These are phyloP conservation scores for Teinopalpus imperialis DNA, from an alignment of 2,888 invertebrate genomes.

Conservation along the genomic window DNA sequence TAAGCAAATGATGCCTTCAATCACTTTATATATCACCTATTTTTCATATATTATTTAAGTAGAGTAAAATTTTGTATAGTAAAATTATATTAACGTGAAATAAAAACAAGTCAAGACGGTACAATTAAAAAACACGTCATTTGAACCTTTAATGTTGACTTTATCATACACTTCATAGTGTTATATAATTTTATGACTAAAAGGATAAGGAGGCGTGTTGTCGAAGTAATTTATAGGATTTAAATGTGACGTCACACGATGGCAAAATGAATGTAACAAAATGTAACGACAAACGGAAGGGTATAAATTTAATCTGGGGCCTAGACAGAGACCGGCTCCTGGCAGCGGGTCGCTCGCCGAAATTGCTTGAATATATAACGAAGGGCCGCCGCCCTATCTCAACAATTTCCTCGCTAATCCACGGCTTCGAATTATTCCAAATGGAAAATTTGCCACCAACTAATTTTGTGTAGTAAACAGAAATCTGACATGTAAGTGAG, in stretches of 20 bases:
- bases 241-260: conserved; percentile 25
- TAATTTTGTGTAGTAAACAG: too few relatives aligned
- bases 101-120: too few relatives aligned
- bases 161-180: too few relatives aligned
- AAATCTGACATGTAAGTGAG: too few relatives aligned
- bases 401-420: conserved; percentile 62
- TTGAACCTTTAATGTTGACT: too few relatives aligned
- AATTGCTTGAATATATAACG: conserved; percentile 74
- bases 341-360: conserved; percentile 45
- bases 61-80: too few relatives aligned
- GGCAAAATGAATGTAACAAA: conserved; percentile 46
- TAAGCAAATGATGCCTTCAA: too few relatives aligned
- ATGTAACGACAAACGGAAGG: conserved; percentile 60
- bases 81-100: too few relatives aligned
- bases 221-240: conserved; percentile 4
- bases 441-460: conserved; percentile 46
- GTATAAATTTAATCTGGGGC: conserved; percentile 68
- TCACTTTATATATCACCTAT: too few relatives aligned
- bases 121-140: too few relatives aligned
- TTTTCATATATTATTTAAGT: too few relatives aligned
- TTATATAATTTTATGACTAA: too few relatives aligned
- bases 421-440: conserved; percentile 49
- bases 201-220: not conserved
- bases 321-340: conserved; percentile 49
- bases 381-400: conserved; percentile 64